Percentiles rank a stretch among this genome's conserved stretches.
phyloP scores from a whole-genome alignment of 2,888 invertebrate genomes.

The Hedychridium roseum region DNA sequence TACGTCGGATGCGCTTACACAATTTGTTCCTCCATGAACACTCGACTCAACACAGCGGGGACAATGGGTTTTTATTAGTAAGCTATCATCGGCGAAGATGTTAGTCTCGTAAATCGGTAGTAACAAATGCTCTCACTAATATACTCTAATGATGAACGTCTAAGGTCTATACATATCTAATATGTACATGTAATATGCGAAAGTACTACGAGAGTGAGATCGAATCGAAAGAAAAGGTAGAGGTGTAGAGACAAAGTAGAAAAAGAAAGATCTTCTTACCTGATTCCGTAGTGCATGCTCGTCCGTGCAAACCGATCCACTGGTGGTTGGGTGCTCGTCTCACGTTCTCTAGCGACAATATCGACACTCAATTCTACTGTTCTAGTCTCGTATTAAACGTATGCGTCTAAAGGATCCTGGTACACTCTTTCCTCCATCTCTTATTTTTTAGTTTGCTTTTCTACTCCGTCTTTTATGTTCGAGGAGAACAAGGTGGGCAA shows the following conservation, averaged over 20 bases:
- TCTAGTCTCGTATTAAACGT: slow-evolving; percentile 44
- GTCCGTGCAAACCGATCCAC: slow-evolving; percentile 17
- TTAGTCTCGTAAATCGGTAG: no score
- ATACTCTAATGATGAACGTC: no score
- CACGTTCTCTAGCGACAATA: slow-evolving; percentile 36
- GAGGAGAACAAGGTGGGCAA: slow-evolving; percentile 13
- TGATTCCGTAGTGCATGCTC: slow-evolving; percentile 25
- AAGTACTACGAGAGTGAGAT: slow-evolving; percentile 17
- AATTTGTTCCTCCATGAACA: no score
- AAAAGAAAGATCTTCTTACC: slow-evolving; percentile 33
- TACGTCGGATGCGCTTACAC: no score
- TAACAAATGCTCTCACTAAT: no score
- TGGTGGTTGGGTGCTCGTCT: slow-evolving; percentile 7
- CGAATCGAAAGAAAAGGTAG: slow-evolving; percentile 16
- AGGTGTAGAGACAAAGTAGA: slow-evolving; percentile 11
- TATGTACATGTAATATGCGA: no score
- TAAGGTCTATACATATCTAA: no score
- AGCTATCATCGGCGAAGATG: no score
- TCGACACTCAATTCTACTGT: slow-evolving; percentile 45
- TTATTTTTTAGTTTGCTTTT: slow-evolving; percentile 4
- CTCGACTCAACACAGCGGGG: no score
- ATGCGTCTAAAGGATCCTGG: slow-evolving; percentile 39
- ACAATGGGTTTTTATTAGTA: no score
- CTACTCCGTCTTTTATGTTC: slow-evolving; percentile 7
- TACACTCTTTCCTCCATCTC: slow-evolving; percentile 20